These are phyloP conservation scores for Vipera latastei DNA, from an alignment of 2,797 vertebrate species.

Conservation along the genomic window DNA sequence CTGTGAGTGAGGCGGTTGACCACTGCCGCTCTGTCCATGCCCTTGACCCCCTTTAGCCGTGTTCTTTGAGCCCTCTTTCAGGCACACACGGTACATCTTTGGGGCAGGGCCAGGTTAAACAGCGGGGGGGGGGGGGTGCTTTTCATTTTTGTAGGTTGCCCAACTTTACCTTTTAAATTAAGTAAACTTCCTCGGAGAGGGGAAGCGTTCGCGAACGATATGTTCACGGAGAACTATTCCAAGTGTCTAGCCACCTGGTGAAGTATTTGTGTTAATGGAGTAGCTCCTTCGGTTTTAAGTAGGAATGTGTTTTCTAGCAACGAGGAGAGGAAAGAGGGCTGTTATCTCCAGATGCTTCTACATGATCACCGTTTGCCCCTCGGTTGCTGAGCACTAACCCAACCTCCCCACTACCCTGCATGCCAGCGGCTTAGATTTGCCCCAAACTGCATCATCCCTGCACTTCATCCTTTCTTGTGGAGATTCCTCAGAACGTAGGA, in stretches of 20 bases:
- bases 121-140: constrained; percentile 40
- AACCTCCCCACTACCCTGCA: not conserved
- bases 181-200: constrained; percentile 57
- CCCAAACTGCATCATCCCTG: no score
- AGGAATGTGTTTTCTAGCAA: constrained; percentile 22
- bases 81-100: not conserved
- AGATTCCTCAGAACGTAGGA: not conserved
- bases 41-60: not conserved
- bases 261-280: constrained; percentile 54
- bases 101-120: constrained; percentile 14
- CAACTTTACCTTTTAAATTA: constrained; percentile 48
- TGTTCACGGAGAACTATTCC: constrained; percentile 54
- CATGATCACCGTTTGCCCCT: not conserved
- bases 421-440: not conserved
- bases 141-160: constrained; percentile 35
- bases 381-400: not conserved
- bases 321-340: not conserved
- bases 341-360: not conserved
- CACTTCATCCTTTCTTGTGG: not conserved
- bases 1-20: not conserved
- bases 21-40: fast-evolving
- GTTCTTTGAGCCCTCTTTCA: constrained; percentile 29
- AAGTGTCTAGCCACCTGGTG: constrained; percentile 7
- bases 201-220: constrained; percentile 57
- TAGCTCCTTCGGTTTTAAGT: constrained; percentile 28